These are phyloP conservation scores for Apamea anceps DNA, from an alignment of 2,888 invertebrate genomes.

Conservation along the genomic window DNA sequence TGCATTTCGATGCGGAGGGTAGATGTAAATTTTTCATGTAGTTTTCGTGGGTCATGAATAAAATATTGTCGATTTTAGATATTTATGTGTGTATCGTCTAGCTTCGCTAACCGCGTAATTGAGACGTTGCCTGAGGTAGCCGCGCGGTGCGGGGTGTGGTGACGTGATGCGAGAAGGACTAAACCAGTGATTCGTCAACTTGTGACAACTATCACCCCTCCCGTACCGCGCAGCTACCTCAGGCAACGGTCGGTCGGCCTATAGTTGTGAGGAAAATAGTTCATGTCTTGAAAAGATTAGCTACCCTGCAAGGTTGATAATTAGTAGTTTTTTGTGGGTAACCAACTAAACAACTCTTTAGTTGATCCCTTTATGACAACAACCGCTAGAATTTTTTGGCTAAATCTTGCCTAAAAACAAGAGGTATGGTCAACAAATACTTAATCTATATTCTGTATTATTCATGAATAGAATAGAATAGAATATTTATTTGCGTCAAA, in stretches of 20 bases:
- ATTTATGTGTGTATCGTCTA: neutral
- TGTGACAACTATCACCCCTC: no score
- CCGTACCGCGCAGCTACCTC: no score
- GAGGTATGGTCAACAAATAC: neutral
- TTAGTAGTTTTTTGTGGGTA: neutral
- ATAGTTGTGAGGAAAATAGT: neutral
- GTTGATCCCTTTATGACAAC: neutral
- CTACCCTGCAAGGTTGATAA: no score
- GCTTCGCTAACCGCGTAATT: no score
- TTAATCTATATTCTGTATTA: neutral
- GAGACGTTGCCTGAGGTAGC: no score
- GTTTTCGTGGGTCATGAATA: neutral
- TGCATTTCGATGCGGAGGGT: conserved; percentile 26
- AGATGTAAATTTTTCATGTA: neutral
- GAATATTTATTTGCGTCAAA: no score
- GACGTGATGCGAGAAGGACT: no score
- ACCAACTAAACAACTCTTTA: neutral
- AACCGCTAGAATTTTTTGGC: neutral
- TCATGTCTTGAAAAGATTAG: neutral
- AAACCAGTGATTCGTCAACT: no score
- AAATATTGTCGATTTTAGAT: neutral
- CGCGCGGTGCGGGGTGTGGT: no score
- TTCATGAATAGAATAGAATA: no score
- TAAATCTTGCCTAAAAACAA: neutral
- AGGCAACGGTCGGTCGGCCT: no score